Conservation (phyloP, 2,797 vertebrate species). For the Dipus sagitta region DNA sequence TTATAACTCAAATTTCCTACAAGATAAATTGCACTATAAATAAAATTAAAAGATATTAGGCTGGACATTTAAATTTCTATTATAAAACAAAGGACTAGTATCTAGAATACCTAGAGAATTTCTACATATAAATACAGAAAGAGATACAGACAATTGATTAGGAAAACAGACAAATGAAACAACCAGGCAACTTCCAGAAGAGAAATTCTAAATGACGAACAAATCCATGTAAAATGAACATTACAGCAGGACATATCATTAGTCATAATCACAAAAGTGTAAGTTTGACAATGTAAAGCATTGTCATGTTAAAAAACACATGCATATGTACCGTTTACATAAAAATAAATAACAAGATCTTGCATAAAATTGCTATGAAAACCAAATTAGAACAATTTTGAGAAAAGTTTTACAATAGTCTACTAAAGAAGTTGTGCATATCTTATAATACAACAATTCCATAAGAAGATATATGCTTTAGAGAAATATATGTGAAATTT, state of each 20-base stretch:
- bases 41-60: conserved; percentile 34
- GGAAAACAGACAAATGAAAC: conserved; percentile 39
- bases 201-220: conserved; percentile 2
- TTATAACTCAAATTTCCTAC: conserved; percentile 40
- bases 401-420: conserved; percentile 36
- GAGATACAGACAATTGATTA: not conserved
- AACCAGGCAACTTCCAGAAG: not conserved
- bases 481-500: not conserved
- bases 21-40: conserved; percentile 34
- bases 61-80: not conserved
- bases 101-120: not conserved
- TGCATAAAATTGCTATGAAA: conserved; percentile 24
- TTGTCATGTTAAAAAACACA: not conserved
- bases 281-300: not conserved
- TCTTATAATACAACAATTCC: conserved; percentile 10
- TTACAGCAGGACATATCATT: conserved; percentile 36
- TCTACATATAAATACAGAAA: not conserved
- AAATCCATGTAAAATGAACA: conserved; percentile 23
- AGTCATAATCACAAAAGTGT: conserved; percentile 32
- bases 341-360: not conserved
- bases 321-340: too few relatives aligned
- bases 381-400: conserved; percentile 17
- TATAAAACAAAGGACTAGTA: not conserved
- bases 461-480: not conserved
- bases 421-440: not conserved